Conservation (phyloP, 2,113 vertebrate genomes). For the Tetrax tetrax region DNA sequence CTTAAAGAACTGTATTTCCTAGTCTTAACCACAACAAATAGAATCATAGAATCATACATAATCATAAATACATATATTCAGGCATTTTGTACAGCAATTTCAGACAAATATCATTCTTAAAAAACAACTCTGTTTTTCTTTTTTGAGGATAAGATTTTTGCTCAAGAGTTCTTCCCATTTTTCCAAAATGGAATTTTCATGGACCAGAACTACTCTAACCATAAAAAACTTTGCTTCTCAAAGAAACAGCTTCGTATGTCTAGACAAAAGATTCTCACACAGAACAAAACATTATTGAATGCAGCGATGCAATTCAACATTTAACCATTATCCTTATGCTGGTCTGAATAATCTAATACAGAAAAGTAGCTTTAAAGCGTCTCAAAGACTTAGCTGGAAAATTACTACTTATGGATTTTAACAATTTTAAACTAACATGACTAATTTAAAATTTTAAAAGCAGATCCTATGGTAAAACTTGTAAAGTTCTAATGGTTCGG, state of each 20-base stretch:
- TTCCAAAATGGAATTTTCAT: neutral
- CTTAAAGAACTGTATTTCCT: neutral
- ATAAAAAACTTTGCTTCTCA: neutral
- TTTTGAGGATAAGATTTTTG: neutral
- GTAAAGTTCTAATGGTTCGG: neutral
- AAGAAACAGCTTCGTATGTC: neutral
- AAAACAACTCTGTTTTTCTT: fast-evolving
- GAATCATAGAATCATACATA: no score
- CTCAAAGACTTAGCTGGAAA: neutral
- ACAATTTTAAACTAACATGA: neutral
- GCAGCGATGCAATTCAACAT: neutral
- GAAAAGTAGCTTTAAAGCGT: neutral
- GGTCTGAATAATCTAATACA: neutral
- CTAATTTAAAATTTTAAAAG: neutral
- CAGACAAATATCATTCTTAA: neutral
- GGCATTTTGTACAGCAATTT: neutral
- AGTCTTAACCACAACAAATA: neutral
- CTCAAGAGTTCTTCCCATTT: neutral
- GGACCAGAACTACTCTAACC: neutral
- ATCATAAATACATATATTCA: neutral
- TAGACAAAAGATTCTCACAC: neutral
- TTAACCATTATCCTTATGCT: neutral
- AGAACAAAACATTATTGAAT: neutral
- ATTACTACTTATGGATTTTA: neutral
- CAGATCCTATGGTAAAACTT: neutral